These are phyloP conservation scores for Blastobasis adustella DNA, from an alignment of 2,888 invertebrate genomes.

Conservation along the genomic window DNA sequence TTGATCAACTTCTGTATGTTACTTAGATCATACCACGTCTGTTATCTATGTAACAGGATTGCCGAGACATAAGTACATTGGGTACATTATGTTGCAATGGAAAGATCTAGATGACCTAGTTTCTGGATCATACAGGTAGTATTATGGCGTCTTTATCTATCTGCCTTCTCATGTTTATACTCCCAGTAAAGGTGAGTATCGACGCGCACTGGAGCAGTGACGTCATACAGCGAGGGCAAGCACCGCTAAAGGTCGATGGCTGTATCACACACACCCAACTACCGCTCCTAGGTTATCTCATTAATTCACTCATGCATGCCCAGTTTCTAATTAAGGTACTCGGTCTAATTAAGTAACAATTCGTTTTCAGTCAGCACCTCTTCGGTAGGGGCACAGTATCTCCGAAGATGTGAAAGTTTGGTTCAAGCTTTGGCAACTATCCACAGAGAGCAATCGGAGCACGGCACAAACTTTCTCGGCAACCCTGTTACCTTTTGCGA, in stretches of 20 bases:
- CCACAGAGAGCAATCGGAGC: slow-evolving; percentile 68
- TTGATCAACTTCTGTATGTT: no score
- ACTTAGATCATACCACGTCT: no score
- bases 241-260: slow-evolving; percentile 23
- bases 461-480: slow-evolving; percentile 74
- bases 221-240: slow-evolving; percentile 33
- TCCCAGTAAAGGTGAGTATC: background rate
- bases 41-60: no score
- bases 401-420: slow-evolving; percentile 80
- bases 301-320: no score
- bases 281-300: background rate
- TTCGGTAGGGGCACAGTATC: slow-evolving; percentile 72
- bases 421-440: slow-evolving; percentile 69
- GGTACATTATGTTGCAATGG: no score
- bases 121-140: slow-evolving; percentile 9
- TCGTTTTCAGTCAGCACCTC: slow-evolving; percentile 49
- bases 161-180: no score
- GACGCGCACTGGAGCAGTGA: slow-evolving; percentile 18
- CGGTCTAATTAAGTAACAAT: background rate
- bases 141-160: no score
- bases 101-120: slow-evolving; percentile 18
- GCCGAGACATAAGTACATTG: no score
- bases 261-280: slow-evolving; percentile 15
- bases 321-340: no score
- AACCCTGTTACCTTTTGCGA: slow-evolving; percentile 74